phyloP scores from a whole-genome alignment of 2,888 invertebrate species.

The Stegophylla sp. region DNA sequence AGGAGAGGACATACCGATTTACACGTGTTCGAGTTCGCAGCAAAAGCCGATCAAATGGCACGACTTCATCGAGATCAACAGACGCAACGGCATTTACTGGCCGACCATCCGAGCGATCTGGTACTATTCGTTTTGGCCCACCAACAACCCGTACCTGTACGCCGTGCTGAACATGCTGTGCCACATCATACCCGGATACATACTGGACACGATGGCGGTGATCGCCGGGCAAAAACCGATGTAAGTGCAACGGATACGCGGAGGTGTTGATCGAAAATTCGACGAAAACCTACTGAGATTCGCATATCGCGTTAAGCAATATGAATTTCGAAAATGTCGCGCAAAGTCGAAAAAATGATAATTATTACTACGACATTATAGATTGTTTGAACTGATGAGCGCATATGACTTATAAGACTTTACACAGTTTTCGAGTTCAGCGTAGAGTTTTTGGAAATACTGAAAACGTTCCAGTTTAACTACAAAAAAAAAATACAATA shows the following conservation, averaged over 20 bases:
- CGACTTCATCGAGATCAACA: constrained; percentile 69
- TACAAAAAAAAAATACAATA: too few species aligned
- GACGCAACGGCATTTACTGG: constrained; percentile 68
- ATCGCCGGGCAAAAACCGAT: constrained; percentile 61
- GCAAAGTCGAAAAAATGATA: too few species aligned
- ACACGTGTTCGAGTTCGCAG: constrained; percentile 85
- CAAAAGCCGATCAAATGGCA: constrained; percentile 85
- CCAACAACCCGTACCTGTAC: constrained; percentile 60
- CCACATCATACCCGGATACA: constrained; percentile 61
- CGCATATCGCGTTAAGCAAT: too few species aligned
- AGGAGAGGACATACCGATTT: constrained; percentile 69
- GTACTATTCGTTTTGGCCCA: constrained; percentile 61
- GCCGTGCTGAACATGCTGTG: constrained; percentile 60
- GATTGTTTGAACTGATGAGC: too few species aligned
- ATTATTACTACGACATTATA: too few species aligned
- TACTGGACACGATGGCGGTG: constrained; percentile 61
- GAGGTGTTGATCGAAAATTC: too few species aligned
- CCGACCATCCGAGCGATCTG: constrained; percentile 70
- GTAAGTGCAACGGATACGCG: constrained; percentile 57
- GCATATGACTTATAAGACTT: too few species aligned
- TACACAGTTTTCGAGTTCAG: too few species aligned
- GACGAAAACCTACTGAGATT: too few species aligned
- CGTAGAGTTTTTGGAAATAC: too few species aligned
- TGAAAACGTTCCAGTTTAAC: too few species aligned
- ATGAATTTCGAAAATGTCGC: too few species aligned